Evolutionary conservation across 1,140 invertebrate species (phyloP), one percentile per base, ranked within the genome.

Genomic region (Nilaparvata lugens): DNA sequence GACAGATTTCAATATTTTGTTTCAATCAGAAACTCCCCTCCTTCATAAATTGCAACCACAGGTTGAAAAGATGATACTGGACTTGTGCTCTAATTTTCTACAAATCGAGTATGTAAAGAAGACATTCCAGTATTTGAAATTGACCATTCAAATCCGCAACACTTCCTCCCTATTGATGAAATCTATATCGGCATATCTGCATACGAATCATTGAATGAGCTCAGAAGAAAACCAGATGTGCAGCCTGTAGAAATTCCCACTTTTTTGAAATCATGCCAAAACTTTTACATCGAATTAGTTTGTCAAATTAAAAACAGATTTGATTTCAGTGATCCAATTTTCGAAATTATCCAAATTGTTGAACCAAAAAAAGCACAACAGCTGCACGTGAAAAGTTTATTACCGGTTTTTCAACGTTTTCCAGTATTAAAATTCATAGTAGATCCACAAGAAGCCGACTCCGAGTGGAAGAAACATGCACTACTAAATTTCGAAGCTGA

Each of bases 1-100:
- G 14, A 70, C 24, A n/a, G 63, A 68, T 31, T 73, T 71, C 43
- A 72, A 72, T 60, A 61, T 57, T n/a, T 25, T 71, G 24, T 71
- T 73, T 62, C 72, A 73, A 64, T 62, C 65, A 23, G 66, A 72
- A 59, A 56, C 7, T 23, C 66, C 66, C 21, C 56, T 72, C 18
- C 55, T 73, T 6, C 56, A 70, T 52, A 64, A 60, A 60, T 9
- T 73, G 35, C 66, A 69, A 64, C 57, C 60, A 56, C 58, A 66
- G 61, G 59, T 56, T 51, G 21, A 64, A 31, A 65, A 62, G 13
- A 19, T 60, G 58, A 52, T 58, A 25, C 63, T 45, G 65, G 62
- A 19, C n/a, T 54, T 68, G 4, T 42, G 53, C 43, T 57, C 43
- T n/a, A 64, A 67, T 59, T 63, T 67, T 31, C 40, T 65, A 52